Base-by-base conservation (phyloP, 2,113 vertebrate genomes). In the Fregetta grallaria region DNA sequence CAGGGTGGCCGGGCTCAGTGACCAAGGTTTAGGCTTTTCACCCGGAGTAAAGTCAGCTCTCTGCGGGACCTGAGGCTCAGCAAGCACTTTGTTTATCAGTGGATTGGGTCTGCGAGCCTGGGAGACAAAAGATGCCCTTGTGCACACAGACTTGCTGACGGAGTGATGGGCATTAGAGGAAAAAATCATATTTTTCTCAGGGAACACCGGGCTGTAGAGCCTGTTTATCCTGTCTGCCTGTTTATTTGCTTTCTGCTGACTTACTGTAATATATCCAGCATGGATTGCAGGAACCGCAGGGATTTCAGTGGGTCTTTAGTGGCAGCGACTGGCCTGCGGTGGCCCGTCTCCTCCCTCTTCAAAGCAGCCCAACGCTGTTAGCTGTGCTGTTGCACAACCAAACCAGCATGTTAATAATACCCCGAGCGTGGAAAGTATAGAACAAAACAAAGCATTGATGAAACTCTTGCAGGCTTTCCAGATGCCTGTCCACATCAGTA, bases 211-310 rank as follows among this genome's bases (percentile, higher is more conserved):
- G 86, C 79, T 88, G 71, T 34, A 53, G 45, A 96, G 72, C 86
- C 80, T 92, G 89, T 94, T 94, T 86, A 30, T 91, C 89, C 93
- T 73, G 68, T 52, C 84, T 86, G 80, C 63, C 70, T 86, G 83
- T 91, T 94, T 65, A 40, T 88, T 94, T 91, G 86, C 83, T 71
- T 88, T 92, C 86, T 90, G 86, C 86, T 96, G 91, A 53, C 78
- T 91, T 66, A 15, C 74, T 72, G 89, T 55, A 74, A 53, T 10
- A 7, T 9, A 30, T 50, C 76, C 44, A 42, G 12, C 8, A 17
- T 8, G 52, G 78, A 9, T 4, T 0, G 32, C 86, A 34, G 58
- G 67, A 84, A 26, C 93, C 25, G 0, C 42, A 26, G 84, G 80
- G 84, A 53, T 71, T 58, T 87, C 2, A 3, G 90, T 9, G 36